Base-by-base conservation (phyloP, 2,113 vertebrate species). In the Megatriorchis doriae region DNA sequence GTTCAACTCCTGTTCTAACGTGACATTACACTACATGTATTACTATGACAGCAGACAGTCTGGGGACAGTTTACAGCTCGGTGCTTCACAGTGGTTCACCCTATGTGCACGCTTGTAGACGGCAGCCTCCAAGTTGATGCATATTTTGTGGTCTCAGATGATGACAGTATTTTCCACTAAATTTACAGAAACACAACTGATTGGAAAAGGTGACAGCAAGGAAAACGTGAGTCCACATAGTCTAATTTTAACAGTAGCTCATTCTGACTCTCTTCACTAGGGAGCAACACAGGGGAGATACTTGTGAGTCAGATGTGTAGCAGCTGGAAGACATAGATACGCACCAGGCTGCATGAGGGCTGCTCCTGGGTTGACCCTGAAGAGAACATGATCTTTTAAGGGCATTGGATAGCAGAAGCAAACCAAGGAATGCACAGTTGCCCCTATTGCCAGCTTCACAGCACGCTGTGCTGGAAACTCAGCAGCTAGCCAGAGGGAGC, bases 381-480 rank as follows among this genome's bases (percentile, higher is more conserved):
- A 32, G 42, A 87, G 83, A 91, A 89, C 9, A 32, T 34, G 21
- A 32, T 89, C 5, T 13, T 77, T 50, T 55, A 86, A 81, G 53
- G 58, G 27, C 59, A 71, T 55, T 40, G 65, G 38, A 55, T 15
- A 43, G 55, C 77, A 90, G 59, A 84, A 79, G 38, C 53, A 74
- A 86, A 66, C 6, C 15, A 83, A 84, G 50, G 42, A 87, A 58
- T 32, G 50, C 50, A 17, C 43, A 53, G 14, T 36, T 89, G 36
- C 5, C 55, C 27, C 26, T 1, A 0, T 9, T 81, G 55, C 27
- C 27, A 58, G 17, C 26, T 84, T 70, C 56, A 32, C 13, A 21
- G n/a, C 22, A 26, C 0, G 1, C 20, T 78, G 15, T 1, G 0
- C 23, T 81, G 40, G 34, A 70, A 93, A 71, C 6, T 67, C 59